Evolutionary conservation across 2,797 vertebrate species (phyloP).

Genomic region (Gallinago stenura): DNA sequence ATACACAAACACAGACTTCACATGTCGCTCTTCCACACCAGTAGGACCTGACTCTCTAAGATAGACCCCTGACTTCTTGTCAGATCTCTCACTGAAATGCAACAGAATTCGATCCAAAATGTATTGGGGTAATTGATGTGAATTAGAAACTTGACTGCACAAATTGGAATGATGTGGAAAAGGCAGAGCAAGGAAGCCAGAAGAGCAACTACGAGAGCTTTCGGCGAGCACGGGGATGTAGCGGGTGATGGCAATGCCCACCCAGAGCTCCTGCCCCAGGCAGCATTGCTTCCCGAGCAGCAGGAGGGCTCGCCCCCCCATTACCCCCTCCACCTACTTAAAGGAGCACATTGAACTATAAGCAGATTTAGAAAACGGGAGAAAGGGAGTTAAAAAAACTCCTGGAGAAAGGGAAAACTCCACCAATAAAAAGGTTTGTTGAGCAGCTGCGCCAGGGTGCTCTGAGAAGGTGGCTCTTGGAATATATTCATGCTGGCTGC

Average conservation of each 20-base stretch:
- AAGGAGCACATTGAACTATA: not conserved
- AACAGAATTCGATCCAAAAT: not conserved
- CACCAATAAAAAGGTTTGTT: not conserved
- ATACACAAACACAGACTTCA: not conserved
- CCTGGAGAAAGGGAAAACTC: not conserved
- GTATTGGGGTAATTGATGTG: not conserved
- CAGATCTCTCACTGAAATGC: not conserved
- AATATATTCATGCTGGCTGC: not conserved
- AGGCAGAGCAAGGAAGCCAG: not conserved
- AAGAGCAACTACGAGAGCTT: not conserved
- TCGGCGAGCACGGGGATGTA: not conserved
- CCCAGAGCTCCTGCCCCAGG: not conserved
- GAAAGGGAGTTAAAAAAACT: not conserved
- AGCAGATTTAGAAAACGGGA: not conserved
- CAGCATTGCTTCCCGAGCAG: not conserved
- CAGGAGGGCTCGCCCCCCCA: not conserved
- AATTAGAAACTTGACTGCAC: not conserved
- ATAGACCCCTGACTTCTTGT: not conserved
- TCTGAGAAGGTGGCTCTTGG: not conserved
- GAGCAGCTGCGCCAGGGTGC: constrained; percentile 8
- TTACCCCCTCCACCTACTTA: not conserved
- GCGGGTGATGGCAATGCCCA: not conserved
- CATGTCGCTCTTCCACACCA: fast-evolving
- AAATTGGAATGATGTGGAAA: not conserved
- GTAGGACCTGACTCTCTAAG: not conserved